These are phyloP conservation scores for Bilobella aurantiaca DNA, from an alignment of 1,140 invertebrate species.

Conservation along the genomic window DNA sequence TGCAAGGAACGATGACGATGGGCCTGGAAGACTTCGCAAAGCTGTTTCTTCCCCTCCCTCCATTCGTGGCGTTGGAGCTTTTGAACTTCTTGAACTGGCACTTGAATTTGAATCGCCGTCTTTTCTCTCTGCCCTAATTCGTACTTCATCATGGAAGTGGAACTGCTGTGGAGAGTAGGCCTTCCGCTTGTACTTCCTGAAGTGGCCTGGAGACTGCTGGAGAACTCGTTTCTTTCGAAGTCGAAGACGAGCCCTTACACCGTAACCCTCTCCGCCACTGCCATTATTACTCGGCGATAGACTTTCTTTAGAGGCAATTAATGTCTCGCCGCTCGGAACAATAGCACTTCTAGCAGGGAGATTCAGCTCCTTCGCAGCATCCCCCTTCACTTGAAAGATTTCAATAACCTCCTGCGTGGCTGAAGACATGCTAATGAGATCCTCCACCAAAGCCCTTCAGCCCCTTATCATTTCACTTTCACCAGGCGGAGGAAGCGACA, in stretches of 20 bases:
- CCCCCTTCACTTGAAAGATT: slow-evolving; percentile 22
- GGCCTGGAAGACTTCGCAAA: neutral
- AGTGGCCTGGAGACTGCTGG: neutral
- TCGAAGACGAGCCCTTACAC: neutral
- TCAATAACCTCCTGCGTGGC: slow-evolving; percentile 23
- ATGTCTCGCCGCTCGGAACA: neutral
- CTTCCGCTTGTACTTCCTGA: neutral
- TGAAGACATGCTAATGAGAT: slow-evolving; percentile 17
- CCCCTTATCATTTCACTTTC: neutral
- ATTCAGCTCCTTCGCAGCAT: neutral
- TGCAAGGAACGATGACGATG: neutral
- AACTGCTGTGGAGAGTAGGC: slow-evolving; percentile 26
- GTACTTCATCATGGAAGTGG: slow-evolving; percentile 21
- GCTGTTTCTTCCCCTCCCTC: neutral
- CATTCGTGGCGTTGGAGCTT: no score
- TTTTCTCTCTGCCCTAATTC: slow-evolving; percentile 12
- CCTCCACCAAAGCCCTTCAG: neutral
- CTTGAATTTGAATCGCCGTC: neutral
- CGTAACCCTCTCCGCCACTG: neutral
- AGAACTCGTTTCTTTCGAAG: neutral
- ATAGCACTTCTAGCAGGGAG: neutral
- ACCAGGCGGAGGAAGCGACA: neutral
- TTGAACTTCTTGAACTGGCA: neutral
- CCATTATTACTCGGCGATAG: neutral
- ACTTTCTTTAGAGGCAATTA: neutral